phyloP scores from a whole-genome alignment of 2,113 vertebrate genomes.

The Oxyruncus cristatus region DNA sequence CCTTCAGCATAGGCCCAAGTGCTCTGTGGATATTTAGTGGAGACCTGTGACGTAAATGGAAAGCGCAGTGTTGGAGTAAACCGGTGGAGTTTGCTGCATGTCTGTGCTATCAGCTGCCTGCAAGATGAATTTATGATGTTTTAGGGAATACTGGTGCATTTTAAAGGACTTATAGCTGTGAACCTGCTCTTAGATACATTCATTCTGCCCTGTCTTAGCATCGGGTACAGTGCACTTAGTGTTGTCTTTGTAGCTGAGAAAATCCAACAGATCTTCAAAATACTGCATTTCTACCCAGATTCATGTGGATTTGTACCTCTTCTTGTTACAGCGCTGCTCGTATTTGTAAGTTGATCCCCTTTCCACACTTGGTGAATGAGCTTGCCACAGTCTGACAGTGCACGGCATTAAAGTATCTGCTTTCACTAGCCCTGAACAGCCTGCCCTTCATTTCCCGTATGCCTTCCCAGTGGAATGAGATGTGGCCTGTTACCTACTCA shows the following conservation, averaged over 20 bases:
- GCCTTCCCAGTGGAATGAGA: not conserved
- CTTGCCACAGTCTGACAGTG: not conserved
- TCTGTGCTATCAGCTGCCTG: not conserved
- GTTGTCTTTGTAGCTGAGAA: not conserved
- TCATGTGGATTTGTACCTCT: not conserved
- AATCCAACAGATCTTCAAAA: not conserved
- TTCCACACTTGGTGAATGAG: not conserved
- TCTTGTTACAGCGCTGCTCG: not conserved
- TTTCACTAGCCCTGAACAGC: not conserved
- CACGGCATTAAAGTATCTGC: rapidly evolving
- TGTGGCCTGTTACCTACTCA: rapidly evolving
- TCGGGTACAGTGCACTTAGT: rapidly evolving
- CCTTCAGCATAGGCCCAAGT: not conserved
- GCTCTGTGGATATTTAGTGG: not conserved
- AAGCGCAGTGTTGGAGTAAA: not conserved
- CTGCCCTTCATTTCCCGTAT: not conserved
- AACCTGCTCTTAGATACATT: not conserved
- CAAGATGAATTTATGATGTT: not conserved
- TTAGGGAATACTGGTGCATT: not conserved
- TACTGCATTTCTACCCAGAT: not conserved
- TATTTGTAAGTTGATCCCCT: not conserved
- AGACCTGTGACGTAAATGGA: not conserved
- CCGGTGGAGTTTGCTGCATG: not conserved
- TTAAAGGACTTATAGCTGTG: not conserved
- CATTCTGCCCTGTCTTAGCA: not conserved